phyloP scores from a whole-genome alignment of 2,113 vertebrate genomes.

The Leucosticte australis region DNA sequence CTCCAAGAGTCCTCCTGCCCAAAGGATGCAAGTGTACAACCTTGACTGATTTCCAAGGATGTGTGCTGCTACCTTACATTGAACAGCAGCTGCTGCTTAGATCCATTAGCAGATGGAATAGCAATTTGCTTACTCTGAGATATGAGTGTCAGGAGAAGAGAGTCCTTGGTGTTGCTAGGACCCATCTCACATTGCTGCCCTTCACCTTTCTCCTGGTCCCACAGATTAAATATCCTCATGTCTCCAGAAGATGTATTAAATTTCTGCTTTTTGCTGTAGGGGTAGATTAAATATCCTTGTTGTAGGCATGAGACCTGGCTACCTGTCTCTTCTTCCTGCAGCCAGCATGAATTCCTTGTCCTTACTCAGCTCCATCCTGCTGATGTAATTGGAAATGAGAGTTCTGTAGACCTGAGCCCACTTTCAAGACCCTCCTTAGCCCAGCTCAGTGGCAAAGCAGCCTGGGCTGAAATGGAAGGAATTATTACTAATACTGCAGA shows the following conservation, averaged over 20 bases:
- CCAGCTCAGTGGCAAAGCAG: neutral
- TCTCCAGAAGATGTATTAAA: conserved; percentile 25
- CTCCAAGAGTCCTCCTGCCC: neutral
- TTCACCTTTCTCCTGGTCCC: conserved; percentile 3
- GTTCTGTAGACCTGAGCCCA: neutral
- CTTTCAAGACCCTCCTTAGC: neutral
- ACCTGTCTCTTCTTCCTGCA: neutral
- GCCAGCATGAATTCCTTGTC: neutral
- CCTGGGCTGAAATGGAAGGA: neutral
- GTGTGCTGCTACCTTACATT: neutral
- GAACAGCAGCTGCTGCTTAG: neutral
- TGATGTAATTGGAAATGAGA: fast-evolving
- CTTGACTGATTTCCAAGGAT: neutral
- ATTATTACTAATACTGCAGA: neutral
- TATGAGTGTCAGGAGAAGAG: neutral
- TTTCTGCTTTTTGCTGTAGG: conserved; percentile 31
- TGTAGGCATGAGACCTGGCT: neutral
- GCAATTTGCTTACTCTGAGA: neutral
- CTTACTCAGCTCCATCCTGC: neutral
- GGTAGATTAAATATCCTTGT: conserved; percentile 15
- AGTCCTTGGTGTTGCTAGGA: neutral
- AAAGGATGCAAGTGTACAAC: neutral
- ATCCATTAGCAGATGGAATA: neutral
- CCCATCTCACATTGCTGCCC: neutral
- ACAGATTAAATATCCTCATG: conserved; percentile 7